Evolutionary conservation across 2,113 vertebrate species (phyloP).

Genomic region (Picathartes gymnocephalus): DNA sequence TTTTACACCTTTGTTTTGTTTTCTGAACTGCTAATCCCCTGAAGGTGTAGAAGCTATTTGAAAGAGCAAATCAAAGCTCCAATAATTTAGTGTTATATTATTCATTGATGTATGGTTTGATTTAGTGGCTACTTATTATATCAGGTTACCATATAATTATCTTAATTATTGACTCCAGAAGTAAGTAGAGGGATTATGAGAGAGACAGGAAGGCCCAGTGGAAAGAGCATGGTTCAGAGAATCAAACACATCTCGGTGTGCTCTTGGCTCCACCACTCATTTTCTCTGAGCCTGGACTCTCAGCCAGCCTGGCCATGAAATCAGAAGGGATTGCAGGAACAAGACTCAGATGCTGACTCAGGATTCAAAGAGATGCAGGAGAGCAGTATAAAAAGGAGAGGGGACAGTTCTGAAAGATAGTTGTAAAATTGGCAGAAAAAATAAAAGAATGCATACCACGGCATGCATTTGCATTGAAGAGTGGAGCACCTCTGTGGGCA

Average conservation of each 20-base stretch:
- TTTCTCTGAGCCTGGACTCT: neutral
- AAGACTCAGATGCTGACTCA: neutral
- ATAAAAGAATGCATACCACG: neutral
- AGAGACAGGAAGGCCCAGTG: slow-evolving; percentile 30
- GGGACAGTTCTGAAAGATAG: neutral
- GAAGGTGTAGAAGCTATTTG: slow-evolving; percentile 35
- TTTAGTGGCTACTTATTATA: slow-evolving; percentile 62
- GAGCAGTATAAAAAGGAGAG: neutral
- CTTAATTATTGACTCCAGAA: slow-evolving; percentile 58
- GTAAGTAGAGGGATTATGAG: slow-evolving; percentile 43
- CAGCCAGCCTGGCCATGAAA: neutral
- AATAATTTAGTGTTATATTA: slow-evolving; percentile 47
- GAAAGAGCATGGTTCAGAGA: slow-evolving; percentile 25
- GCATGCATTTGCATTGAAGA: neutral
- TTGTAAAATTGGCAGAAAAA: neutral
- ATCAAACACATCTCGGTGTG: neutral
- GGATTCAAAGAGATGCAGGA: neutral
- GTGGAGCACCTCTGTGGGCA: neutral
- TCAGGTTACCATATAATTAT: slow-evolving; percentile 64
- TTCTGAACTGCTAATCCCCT: slow-evolving; percentile 30
- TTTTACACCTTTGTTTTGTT: slow-evolving; percentile 47
- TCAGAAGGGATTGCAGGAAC: neutral
- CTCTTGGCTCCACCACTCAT: neutral
- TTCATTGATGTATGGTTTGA: slow-evolving; percentile 56
- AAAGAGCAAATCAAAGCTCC: slow-evolving; percentile 45